Conservation (phyloP, 2,113 vertebrate genomes). For the Podilymbus podiceps region DNA sequence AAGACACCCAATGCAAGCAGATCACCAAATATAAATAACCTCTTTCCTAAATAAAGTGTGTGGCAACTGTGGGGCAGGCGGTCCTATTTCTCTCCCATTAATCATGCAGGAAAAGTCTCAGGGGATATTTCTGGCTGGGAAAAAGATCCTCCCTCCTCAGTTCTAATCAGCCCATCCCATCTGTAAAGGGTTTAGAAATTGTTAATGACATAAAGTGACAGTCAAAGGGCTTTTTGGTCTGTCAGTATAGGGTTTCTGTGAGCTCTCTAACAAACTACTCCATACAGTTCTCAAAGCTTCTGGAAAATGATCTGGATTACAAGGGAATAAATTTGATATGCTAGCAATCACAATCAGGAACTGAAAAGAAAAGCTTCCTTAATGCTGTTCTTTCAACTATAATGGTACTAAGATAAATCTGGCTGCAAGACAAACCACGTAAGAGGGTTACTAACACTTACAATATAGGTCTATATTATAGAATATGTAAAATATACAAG, state of each 20-base stretch:
- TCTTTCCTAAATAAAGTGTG: slow-evolving; percentile 65
- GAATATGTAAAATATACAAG: slow-evolving; percentile 62
- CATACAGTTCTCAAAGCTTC: slow-evolving; percentile 72
- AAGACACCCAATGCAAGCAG: slow-evolving; percentile 13
- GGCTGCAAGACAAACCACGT: slow-evolving; percentile 55
- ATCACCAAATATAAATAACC: slow-evolving; percentile 69
- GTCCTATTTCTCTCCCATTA: slow-evolving; percentile 75
- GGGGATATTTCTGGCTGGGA: slow-evolving; percentile 81
- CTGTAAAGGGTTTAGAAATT: slow-evolving; percentile 85
- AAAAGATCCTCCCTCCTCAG: slow-evolving; percentile 79
- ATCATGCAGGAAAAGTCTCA: slow-evolving; percentile 73
- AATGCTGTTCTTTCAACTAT: slow-evolving; percentile 71
- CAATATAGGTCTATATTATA: slow-evolving; percentile 49
- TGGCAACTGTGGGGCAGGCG: slow-evolving; percentile 59
- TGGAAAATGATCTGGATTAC: slow-evolving; percentile 80
- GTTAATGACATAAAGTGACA: slow-evolving; percentile 85
- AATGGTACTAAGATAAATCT: slow-evolving; percentile 71
- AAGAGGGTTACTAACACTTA: slow-evolving; percentile 43
- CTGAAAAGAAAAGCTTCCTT: slow-evolving; percentile 75
- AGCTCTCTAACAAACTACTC: slow-evolving; percentile 76
- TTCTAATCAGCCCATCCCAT: slow-evolving; percentile 82
- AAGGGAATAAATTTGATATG: slow-evolving; percentile 79
- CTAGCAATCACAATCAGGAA: slow-evolving; percentile 71
- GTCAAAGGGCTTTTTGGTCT: slow-evolving; percentile 78
- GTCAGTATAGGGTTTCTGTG: slow-evolving; percentile 75